Percentiles rank a stretch among this genome's conserved stretches.
Evolutionary conservation across 2,113 vertebrate genomes (phyloP).

Genomic region (Dasyurus viverrinus): DNA sequence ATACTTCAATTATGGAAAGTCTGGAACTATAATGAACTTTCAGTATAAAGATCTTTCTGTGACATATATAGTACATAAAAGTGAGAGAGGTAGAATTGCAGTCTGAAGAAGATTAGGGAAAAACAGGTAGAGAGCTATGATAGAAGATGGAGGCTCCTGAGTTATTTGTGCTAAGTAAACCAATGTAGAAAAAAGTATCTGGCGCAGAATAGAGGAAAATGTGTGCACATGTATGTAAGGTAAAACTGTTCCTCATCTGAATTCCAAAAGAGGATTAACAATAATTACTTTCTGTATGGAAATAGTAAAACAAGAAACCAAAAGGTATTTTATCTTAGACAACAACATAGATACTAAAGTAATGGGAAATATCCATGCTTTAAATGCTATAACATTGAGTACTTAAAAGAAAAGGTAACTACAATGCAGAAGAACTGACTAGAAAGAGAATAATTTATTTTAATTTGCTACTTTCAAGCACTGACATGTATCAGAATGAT

Average conservation of each 20-base stretch:
- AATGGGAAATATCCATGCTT: background rate
- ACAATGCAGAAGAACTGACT: background rate
- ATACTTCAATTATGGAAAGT: background rate
- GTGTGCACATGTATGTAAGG: background rate
- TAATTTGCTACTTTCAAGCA: background rate
- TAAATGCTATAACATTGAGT: background rate
- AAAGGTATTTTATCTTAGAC: background rate
- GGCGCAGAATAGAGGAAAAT: background rate
- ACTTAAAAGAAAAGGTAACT: background rate
- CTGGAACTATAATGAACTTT: background rate
- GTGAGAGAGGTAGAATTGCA: background rate
- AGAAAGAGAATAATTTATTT: background rate
- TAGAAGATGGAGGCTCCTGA: background rate
- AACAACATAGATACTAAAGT: background rate
- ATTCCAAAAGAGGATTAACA: background rate
- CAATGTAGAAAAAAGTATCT: background rate
- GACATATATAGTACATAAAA: background rate
- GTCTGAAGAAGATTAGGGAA: background rate
- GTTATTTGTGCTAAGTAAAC: background rate
- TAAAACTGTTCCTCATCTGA: too few relatives aligned
- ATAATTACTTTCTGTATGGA: background rate
- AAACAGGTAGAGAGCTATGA: background rate
- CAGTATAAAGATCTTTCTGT: background rate
- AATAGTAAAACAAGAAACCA: background rate
- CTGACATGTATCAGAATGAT: background rate